Percentiles rank a stretch among this genome's conserved stretches.
Conservation (phyloP, 2,797 vertebrate genomes). For the Darevskia nairensis region DNA sequence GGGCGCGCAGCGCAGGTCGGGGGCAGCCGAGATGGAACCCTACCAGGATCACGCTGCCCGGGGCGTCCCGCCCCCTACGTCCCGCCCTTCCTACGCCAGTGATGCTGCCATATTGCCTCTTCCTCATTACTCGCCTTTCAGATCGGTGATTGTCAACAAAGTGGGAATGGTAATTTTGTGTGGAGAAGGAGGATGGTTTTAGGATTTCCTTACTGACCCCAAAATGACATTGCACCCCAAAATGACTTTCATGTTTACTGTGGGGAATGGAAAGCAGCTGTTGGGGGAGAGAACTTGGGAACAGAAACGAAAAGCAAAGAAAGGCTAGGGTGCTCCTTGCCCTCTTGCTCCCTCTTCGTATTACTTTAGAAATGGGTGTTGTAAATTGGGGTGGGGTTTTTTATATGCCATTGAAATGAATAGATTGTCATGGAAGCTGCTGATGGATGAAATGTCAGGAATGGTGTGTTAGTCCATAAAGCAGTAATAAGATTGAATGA, state of each 20-base stretch:
- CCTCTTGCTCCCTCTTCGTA: not conserved
- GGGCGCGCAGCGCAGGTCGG: no score
- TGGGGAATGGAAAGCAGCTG: not conserved
- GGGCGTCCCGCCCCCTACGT: no score
- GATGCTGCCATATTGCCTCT: not conserved
- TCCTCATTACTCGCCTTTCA: not conserved
- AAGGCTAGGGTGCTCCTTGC: not conserved
- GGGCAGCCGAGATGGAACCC: no score
- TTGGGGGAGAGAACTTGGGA: not conserved
- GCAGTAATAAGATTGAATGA: conserved; percentile 11
- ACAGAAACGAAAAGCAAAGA: not conserved
- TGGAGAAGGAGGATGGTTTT: not conserved
- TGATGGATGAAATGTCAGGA: not conserved
- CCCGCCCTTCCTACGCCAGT: no score
- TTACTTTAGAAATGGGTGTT: no score
- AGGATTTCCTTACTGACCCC: not conserved
- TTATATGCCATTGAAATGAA: not conserved
- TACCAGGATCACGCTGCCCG: no score
- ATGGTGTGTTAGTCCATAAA: not conserved
- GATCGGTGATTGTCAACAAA: not conserved
- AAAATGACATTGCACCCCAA: not conserved
- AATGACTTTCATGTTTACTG: not conserved
- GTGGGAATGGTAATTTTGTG: not conserved
- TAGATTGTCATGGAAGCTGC: not conserved
- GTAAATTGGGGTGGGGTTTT: no score